Conservation (phyloP, 2,113 vertebrate genomes). For the Macquaria australasica region DNA sequence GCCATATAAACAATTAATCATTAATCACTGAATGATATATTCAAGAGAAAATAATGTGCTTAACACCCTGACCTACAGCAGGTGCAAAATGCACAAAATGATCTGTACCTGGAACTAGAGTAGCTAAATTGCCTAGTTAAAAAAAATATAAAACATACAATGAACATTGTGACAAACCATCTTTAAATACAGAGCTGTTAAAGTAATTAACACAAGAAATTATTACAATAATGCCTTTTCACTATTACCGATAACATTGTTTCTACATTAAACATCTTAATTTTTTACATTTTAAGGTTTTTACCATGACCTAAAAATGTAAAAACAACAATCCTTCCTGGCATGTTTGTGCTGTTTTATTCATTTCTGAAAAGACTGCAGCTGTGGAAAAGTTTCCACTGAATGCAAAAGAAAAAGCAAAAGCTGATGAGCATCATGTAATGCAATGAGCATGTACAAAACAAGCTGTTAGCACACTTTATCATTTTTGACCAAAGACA, state of each 20-base stretch:
- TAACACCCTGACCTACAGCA: background rate
- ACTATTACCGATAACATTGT: background rate
- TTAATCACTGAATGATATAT: background rate
- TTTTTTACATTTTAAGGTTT: constrained; percentile 57
- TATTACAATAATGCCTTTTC: background rate
- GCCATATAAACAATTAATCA: background rate
- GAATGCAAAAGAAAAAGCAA: constrained; percentile 53
- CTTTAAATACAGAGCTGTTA: background rate
- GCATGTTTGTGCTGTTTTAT: constrained; percentile 45
- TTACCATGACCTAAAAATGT: constrained; percentile 49
- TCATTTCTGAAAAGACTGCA: background rate
- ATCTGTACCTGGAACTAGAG: background rate
- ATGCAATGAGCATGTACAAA: constrained; percentile 64
- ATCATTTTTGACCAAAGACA: too few species aligned
- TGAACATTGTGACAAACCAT: background rate
- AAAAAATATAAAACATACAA: background rate
- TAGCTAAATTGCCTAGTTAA: background rate
- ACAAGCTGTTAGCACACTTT: constrained; percentile 52
- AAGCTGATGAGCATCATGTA: constrained; percentile 71
- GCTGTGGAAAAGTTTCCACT: constrained; percentile 20
- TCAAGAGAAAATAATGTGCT: too few species aligned
- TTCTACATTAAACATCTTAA: background rate
- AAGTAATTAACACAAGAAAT: background rate
- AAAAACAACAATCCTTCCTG: constrained; percentile 63
- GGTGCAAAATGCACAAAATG: background rate